These are phyloP conservation scores for Gopherus flavomarginatus DNA, from an alignment of 2,113 vertebrate genomes.

Conservation along the genomic window DNA sequence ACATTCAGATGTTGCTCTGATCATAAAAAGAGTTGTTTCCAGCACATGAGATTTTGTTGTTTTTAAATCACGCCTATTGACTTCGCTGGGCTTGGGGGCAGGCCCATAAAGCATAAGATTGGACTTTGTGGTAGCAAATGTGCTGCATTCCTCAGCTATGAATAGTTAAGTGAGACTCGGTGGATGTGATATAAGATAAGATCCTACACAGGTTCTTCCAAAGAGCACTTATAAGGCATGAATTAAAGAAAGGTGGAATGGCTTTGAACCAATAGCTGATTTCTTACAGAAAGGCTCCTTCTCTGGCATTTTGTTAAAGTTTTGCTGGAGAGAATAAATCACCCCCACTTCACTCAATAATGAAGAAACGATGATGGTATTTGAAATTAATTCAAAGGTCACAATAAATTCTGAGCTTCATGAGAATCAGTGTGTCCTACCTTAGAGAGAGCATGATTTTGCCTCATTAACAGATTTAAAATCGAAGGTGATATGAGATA, in stretches of 20 bases:
- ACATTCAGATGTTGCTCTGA: background rate
- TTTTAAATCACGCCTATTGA: background rate
- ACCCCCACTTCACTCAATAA: conserved; percentile 61
- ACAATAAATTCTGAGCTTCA: conserved; percentile 61
- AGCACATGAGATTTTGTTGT: background rate
- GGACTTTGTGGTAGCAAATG: conserved; percentile 56
- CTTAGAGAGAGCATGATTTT: conserved; percentile 65
- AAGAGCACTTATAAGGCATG: conserved; percentile 66
- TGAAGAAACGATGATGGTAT: conserved; percentile 70
- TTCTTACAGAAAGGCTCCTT: conserved; percentile 48
- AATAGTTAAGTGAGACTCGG: conserved; percentile 68
- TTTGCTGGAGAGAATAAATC: conserved; percentile 71
- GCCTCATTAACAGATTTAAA: conserved; percentile 55
- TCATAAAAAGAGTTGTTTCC: background rate
- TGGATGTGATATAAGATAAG: conserved; percentile 67
- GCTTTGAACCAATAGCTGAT: conserved; percentile 54
- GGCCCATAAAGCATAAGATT: conserved; percentile 41
- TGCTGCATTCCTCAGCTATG: conserved; percentile 49
- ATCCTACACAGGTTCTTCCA: conserved; percentile 67
- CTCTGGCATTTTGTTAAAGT: conserved; percentile 67
- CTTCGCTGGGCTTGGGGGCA: background rate
- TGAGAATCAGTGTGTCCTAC: background rate
- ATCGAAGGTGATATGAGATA: conserved; percentile 46
- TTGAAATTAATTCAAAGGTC: conserved; percentile 55
- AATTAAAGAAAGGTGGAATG: conserved; percentile 72